Base-by-base conservation (phyloP, 1,140 invertebrate species). In the Hirudo medicinalis region DNA sequence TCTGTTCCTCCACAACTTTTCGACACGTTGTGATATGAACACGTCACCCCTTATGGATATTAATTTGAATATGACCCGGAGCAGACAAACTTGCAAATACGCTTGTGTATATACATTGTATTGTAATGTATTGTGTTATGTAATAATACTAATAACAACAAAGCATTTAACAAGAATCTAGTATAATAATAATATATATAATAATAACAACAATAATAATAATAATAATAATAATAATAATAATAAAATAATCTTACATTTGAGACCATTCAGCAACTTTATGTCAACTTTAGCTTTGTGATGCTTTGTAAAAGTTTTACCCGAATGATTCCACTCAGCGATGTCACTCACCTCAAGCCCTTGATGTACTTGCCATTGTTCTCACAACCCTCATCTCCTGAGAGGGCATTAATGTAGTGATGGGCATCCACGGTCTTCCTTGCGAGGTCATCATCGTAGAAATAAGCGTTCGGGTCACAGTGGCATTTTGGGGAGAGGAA, bases 391-490 rank as follows among this genome's bases (percentile, higher is more conserved):
- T 75, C 25, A 74, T 82, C 80, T 53, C 75, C 66, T 19, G 78
- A 76, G 68, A 77, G 69, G 32, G 80, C 77, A 71, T 83, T 83
- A 25, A 83, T 83, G 77, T 81, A 83, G 11, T 72, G 36, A 73
- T 83, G 82, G 69, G 82, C 82, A 70, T 80, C 77, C 17, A 83
- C 74, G 6, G 82, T 83, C 73, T 83, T 83, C 69, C 76, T 74
- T 11, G 76, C 79, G 20, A 83, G 74, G 67, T 82, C 77, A 74
- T 83, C 82, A 75, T 83, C 80, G 76, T 82, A 83, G 60, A 81
- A 78, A 72, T 83, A 83, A 19, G 77, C 76, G 71, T 79, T 82
- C 11, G 82, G 81, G 75, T 83, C 82, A 76, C 82, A 83, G 72
- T 82, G 78, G 27, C 80, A 78, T 75, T 80, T 81, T 0, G 82